Base-by-base conservation (phyloP, 2,113 vertebrate species). In the Sula dactylatra region DNA sequence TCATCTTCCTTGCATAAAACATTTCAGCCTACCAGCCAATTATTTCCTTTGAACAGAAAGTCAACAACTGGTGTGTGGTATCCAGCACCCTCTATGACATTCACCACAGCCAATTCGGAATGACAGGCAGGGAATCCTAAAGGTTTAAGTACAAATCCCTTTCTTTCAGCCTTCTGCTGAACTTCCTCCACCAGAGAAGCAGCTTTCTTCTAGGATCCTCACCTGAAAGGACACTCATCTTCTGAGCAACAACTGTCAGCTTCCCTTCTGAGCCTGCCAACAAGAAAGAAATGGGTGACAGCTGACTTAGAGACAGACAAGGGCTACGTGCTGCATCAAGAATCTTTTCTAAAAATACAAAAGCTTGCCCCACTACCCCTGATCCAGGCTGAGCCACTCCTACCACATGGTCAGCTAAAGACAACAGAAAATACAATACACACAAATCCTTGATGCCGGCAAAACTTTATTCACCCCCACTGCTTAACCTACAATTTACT, bases 141-240 rank as follows among this genome's bases (percentile, higher is more conserved):
- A 71, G 9, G 49, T 16, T 56, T 58, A 81, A 78, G 31, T 38
- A 78, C 19, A 49, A 16, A 76, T 21, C 31, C 10, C 18, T 86
- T 62, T 40, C 36, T 59, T 13, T 88, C 73, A 94, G 54, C 22
- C n/a, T 87, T 73, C 47, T 85, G 78, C 77, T 82, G 32, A 32
- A 72, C 55, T 65, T 94, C 20, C 82, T 69, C 78, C 45, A 74
- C 29, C 16, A 56, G 5, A 61, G 44, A 71, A 93, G 36, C 44
- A 74, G 49, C 19, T 81, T 82, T 82, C 58, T 77, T 62, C 56
- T 13, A 67, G n/a, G 4, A 70, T 47, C 34, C 55, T 86, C 98
- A 99, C 99, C 99, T 98, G 99, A 99, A 94, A 99, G 98, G 62
- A 99, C 98, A 19, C 98, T 99, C 89, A 99, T 99, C 98, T 99